These are phyloP conservation scores for Schizopygopsis pylzovi DNA, from an alignment of 2,797 vertebrate species.

Conservation along the genomic window DNA sequence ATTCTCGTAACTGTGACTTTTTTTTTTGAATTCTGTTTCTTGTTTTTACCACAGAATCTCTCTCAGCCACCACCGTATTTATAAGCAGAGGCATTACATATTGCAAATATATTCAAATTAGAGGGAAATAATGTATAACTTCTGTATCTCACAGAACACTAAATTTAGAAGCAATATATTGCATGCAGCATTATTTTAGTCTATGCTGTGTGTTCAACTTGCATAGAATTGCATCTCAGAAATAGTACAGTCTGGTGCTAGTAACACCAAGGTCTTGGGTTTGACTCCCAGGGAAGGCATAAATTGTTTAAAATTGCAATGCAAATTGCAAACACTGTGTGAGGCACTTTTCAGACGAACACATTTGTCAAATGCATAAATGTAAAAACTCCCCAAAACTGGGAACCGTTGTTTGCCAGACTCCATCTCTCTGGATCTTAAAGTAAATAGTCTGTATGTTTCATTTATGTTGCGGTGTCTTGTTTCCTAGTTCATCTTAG, in stretches of 20 bases:
- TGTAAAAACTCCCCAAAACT: background rate
- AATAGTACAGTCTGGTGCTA: slow-evolving; percentile 1
- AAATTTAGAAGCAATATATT: background rate
- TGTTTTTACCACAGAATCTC: too few relatives aligned
- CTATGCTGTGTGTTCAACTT: background rate
- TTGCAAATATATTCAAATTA: background rate
- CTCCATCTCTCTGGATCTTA: background rate
- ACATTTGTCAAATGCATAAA: background rate
- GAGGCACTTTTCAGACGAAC: background rate
- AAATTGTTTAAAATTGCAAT: slow-evolving; percentile 14
- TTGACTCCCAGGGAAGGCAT: background rate
- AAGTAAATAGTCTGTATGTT: background rate
- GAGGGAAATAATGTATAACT: background rate
- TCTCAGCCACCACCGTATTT: too few relatives aligned
- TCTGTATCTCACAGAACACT: background rate
- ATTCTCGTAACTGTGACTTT: too few relatives aligned
- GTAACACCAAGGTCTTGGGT: slow-evolving; percentile 4
- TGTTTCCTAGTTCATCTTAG: background rate
- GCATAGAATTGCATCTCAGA: background rate
- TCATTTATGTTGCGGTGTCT: slow-evolving; percentile 16
- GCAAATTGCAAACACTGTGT: background rate
- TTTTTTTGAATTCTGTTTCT: too few relatives aligned
- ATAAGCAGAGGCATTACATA: background rate
- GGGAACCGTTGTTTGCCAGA: background rate
- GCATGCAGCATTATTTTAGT: background rate